Percentiles rank a stretch among this genome's conserved stretches.
Conservation (phyloP, 2,113 vertebrate species). For the Silurus asotus region DNA sequence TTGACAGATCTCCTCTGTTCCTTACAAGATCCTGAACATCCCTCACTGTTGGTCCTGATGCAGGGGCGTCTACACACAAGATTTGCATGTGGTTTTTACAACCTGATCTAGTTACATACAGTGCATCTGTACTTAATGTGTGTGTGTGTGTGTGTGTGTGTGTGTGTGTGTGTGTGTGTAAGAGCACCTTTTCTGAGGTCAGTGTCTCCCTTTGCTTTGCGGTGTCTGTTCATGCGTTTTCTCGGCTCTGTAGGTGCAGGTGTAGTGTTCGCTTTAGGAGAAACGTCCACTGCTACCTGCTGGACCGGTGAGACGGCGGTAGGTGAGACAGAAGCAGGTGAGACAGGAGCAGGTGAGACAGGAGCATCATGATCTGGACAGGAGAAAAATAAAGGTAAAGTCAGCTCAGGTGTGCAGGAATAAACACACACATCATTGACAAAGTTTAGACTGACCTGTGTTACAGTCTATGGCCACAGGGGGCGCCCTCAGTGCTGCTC, state of each 20-base stretch:
- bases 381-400: not conserved
- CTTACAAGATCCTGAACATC: constrained; percentile 50
- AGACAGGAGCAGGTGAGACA: constrained; percentile 11
- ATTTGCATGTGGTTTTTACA: no score
- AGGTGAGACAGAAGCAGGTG: constrained; percentile 28
- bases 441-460: constrained; percentile 53
- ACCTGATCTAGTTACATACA: no score
- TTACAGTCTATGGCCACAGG: constrained; percentile 50
- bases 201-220: constrained; percentile 76
- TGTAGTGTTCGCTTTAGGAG: not conserved
- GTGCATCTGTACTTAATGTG: no score
- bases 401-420: not conserved
- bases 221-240: constrained; percentile 77
- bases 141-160: constrained; percentile 5
- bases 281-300: constrained; percentile 59
- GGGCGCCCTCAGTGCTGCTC: constrained; percentile 12
- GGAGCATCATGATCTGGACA: constrained; percentile 71
- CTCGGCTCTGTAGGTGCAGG: constrained; percentile 64
- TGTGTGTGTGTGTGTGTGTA: constrained; percentile 13
- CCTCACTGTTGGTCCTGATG: constrained; percentile 63
- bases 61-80: constrained; percentile 60
- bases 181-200: constrained; percentile 70
- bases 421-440: not conserved
- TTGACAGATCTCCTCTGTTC: constrained; percentile 35
- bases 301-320: constrained; percentile 58